Base-by-base conservation (phyloP, 2,888 invertebrate species). In the Plebejus argus region DNA sequence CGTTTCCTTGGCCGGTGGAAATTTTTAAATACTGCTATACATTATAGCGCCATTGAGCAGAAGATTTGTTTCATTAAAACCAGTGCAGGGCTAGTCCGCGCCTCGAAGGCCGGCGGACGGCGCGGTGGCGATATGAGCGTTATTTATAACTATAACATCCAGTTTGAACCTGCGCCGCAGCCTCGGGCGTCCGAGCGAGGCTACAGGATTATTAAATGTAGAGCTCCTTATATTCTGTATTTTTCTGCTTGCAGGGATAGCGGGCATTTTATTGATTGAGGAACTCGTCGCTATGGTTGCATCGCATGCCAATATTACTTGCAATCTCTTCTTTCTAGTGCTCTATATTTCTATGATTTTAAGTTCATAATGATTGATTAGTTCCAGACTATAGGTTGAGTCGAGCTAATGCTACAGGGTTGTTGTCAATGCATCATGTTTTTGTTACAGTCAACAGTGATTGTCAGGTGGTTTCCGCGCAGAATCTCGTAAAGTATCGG, bases 81-180 rank as follows among this genome's bases (percentile, higher is more conserved):
- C 58, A 58, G 7, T 70, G 70, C 33, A 66, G 18, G 70, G 70
- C 70, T 23, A 70, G 66, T 33, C 18, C 23, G 33, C 33, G 71
- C 35, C 71, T 10, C 33, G 71, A n/a, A 71, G 71, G 71, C 71
- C 71, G 71, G 39, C 45, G 71, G 71, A 1, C 28, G 2, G 28
- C 28, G 28, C 18, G 71, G 39, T 20, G 71, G 18, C 35, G 70
- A 33, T 71, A 35, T 20, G 71, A 71, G 39, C 10, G 39, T 10
- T n/a, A 70, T 35, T 39, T 71, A 71, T 71, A 70, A 70, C 20
- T 45, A 71, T 71, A 20, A 70, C 35, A 70, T 35, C 71, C 71
- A 45, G 71, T 35, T 71, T 45, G 71, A 45, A 45, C 71, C 39
- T 39, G 71, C 33, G 15, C 45, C 45, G 8, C 6, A 58, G 58